Evolutionary conservation across 1,140 invertebrate species (phyloP).

Genomic region (Macrobrachium nipponense): DNA sequence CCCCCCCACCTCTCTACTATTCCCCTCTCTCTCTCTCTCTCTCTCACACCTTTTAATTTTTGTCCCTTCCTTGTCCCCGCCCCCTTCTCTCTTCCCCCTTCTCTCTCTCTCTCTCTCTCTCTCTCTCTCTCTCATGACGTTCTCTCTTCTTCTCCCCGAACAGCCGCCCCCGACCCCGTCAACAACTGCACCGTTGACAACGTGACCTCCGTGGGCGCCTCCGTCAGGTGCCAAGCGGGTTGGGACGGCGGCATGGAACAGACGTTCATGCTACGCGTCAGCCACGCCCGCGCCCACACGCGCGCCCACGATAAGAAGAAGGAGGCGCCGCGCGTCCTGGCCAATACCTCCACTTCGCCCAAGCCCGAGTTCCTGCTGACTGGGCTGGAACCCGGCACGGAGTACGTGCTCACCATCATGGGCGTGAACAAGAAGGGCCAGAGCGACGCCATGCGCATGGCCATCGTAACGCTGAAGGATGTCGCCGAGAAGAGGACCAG

Average conservation of each 20-base stretch:
- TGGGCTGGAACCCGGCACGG: slow-evolving; percentile 73
- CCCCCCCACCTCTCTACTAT: not conserved
- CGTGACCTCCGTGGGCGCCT: slow-evolving; percentile 83
- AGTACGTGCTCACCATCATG: slow-evolving; percentile 82
- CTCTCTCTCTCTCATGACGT: not conserved
- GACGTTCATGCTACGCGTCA: slow-evolving; percentile 61
- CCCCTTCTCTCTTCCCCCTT: not conserved
- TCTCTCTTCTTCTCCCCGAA: not conserved
- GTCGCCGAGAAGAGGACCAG: slow-evolving; percentile 77
- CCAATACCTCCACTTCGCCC: slow-evolving; percentile 56
- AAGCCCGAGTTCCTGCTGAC: slow-evolving; percentile 59
- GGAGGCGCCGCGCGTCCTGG: slow-evolving; percentile 55
- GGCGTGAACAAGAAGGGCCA: slow-evolving; percentile 88
- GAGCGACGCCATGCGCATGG: slow-evolving; percentile 82
- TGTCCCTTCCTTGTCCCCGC: not conserved
- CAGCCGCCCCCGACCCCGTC: slow-evolving; percentile 86
- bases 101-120: not conserved
- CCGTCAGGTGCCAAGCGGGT: slow-evolving; percentile 83
- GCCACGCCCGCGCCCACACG: slow-evolving; percentile 31
- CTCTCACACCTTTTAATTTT: not conserved
- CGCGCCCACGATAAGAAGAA: slow-evolving; percentile 31
- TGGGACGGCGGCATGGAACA: slow-evolving; percentile 87
- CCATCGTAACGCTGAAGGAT: slow-evolving; percentile 87
- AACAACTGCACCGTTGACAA: slow-evolving; percentile 88
- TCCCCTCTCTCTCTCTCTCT: too few species aligned